Base-by-base conservation (phyloP, 2,888 invertebrate species). In the Scaptodrosophila latifasciaeformis region DNA sequence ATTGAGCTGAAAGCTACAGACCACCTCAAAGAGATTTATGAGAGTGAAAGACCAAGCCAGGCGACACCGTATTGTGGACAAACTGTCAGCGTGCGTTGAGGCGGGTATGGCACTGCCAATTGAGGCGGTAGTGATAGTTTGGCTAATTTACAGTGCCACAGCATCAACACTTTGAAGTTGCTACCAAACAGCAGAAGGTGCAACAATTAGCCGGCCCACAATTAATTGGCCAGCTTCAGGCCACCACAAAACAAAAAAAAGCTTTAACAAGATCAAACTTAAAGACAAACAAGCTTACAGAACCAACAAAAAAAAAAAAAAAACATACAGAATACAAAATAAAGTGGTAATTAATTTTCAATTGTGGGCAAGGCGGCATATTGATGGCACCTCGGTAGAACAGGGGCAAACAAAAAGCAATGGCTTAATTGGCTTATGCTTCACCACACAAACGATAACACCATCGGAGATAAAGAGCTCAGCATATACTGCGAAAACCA, bases 331-430 rank as follows among this genome's bases (percentile, higher is more conserved):
- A 18, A 61, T 49, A 31, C n/a, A n/a, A 65, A 68, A 76, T 63
- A 67, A 53, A 62, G 39, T 47, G 54, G 70, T 65, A 77, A 79
- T 77, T 74, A 79, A 77, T 71, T 67, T 65, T 62, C 65, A 65
- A 72, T 75, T 72, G 63, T 45, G 49, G n/a, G n/a, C n/a, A n/a
- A n/a, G n/a, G n/a, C 34, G 44, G 46, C 45, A 63, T 64, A 79
- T 81, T 69, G 79, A 81, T 81, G 81, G 67, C 70, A 81, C 68
- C 72, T 67, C 69, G 44, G 7, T 9, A n/a, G n/a, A n/a, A n/a
- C n/a, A n/a, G n/a, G n/a, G 24, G 12, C 9, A 17, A 13, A 59
- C 53, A 55, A 60, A 62, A 64, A 43, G 57, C 55, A 54, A 70
- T 54, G 62, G 62, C 68, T 66, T 78, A 78, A 75, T 75, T 72